Evolutionary conservation across 2,797 vertebrate genomes (phyloP), one percentile per base, ranked within the genome.

Genomic region (Eupleurogrammus muticus): DNA sequence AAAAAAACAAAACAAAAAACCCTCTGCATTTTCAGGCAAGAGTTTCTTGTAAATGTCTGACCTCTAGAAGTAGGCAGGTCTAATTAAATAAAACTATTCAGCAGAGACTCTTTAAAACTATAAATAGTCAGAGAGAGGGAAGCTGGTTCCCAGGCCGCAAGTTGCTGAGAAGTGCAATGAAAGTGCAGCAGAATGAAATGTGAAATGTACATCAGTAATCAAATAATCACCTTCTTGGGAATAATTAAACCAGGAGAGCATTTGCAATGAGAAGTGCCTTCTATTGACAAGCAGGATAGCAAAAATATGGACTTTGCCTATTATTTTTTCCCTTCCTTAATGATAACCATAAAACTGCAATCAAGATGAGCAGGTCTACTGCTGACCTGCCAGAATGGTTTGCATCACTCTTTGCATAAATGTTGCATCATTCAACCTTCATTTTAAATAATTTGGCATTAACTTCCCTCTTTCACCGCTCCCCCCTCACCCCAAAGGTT

Each of bases 381-480:
- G 42, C 42, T 63, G 66, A 72, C 35, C 46, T 53, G 53, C 19
- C 57, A 12, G 13, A 53, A 34, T 4, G 24, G 20, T 70, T 71
- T 67, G 35, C 20, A 42, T 32, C 52, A 54, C 35, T 12, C 46
- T 71, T 77, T 74, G 50, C 49, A 76, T 54, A 70, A 63, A 70
- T 20, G 23, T 42, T 59, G 46, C 24, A 47, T 58, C 40, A 51
- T 8, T 3, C 24, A 23, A 61, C 14, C 42, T 55, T 32, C 23
- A 40, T 48, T 44, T 52, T 7, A 14, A 32, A 50, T 23, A 0
- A 58, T 53, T 48, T 48, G n/a, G 2, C 5, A 47, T 9, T 40
- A 59, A 24, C 34, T 42, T 14, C 4, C 21, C 3, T 7, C 20
- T 19, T 67, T 55, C 5, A 4, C 21, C n/a, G n/a, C n/a, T n/a